Base-by-base conservation (phyloP, 2,113 vertebrate species). In the Passer montanus region DNA sequence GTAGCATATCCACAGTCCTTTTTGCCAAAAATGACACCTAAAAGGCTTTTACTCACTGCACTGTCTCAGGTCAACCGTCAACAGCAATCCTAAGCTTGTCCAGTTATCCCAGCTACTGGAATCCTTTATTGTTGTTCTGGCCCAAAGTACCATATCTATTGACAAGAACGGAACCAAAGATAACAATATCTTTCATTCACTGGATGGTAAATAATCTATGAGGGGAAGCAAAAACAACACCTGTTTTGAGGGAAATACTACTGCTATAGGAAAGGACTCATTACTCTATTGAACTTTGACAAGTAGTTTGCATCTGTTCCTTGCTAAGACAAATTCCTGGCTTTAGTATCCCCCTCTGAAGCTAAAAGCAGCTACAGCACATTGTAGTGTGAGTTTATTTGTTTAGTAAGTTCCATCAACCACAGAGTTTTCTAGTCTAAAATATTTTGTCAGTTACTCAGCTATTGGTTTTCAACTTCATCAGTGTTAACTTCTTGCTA, bases 391-490 rank as follows among this genome's bases (percentile, higher is more conserved):
- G 28, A 13, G 13, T 37, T 67, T 63, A 3, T 46, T 77, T 63
- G 12, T 35, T 88, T 62, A 49, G 31, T 46, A 10, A 5, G 5
- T 70, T 77, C 26, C 9, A 63, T 14, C 47, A 76, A 9, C 18
- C 35, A 70, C 70, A 23, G 15, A 50, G 8, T 22, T 80, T 83
- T 69, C 20, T 58, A 60, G 17, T n/a, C n/a, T n/a, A 49, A 90
- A 80, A 58, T 66, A 66, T 49, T 90, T 92, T 79, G 15, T 23
- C 13, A 41, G 2, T 35, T 52, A 13, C 44, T 85, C 53, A 90
- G 43, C 41, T 77, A 9, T 17, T 41, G 11, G 13, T 81, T 80
- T 74, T 20, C 44, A 66, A 28, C 13, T 53, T 68, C 0, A 0
- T 39, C 24, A 59, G 20, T 1, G 0, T 47, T 77, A 77, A 41